Conservation (phyloP, 1,140 invertebrate species). For the Zophobas atratus region DNA sequence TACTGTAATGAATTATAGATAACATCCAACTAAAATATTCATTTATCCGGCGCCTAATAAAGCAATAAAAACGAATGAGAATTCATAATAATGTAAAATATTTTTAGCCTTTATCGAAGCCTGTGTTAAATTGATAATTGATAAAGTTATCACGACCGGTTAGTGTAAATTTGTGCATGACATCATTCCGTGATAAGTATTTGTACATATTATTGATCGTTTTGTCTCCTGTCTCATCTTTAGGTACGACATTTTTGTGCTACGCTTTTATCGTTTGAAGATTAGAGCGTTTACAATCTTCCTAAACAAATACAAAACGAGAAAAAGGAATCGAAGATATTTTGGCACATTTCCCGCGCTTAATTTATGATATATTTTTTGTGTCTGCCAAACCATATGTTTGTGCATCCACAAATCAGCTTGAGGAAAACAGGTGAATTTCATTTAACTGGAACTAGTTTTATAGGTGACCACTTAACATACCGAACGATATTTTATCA, state of each 20-base stretch:
- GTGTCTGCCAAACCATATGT: conserved; percentile 10
- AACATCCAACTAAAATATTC: background rate
- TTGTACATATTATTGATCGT: conserved; percentile 29
- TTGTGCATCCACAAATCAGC: conserved; percentile 1
- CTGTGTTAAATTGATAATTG: conserved; percentile 48
- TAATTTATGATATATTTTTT: conserved; percentile 23
- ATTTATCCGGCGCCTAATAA: background rate
- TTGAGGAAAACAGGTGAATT: background rate
- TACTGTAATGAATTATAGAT: background rate
- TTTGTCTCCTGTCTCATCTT: conserved; percentile 6
- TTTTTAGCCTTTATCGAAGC: conserved; percentile 30
- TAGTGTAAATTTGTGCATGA: conserved; percentile 51
- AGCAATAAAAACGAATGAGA: conserved; percentile 11
- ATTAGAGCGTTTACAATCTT: too few species aligned
- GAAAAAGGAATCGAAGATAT: background rate
- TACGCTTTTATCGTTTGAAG: too few species aligned
- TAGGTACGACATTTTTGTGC: too few species aligned
- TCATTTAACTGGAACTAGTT: conserved; percentile 2
- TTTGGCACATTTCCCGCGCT: background rate
- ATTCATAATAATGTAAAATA: conserved; percentile 16
- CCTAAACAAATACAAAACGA: background rate
- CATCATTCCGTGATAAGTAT: conserved; percentile 45
- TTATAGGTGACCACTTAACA: conserved; percentile 20
- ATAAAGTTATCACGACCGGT: conserved; percentile 47
- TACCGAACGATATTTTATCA: background rate